Conservation (phyloP, 2,888 invertebrate species). For the Dioctria rufipes region DNA sequence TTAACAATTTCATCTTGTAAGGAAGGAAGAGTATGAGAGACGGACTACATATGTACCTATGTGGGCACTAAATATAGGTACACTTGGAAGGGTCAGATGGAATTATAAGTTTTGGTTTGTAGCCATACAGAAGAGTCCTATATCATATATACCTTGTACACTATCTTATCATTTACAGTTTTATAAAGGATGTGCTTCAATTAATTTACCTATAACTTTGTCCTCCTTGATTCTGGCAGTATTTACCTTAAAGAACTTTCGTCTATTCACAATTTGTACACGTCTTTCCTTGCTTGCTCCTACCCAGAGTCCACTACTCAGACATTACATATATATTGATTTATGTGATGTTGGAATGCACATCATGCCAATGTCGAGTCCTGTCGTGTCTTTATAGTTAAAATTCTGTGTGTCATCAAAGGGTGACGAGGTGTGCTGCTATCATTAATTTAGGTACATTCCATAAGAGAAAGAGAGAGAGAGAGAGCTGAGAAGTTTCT, state of each 20-base stretch:
- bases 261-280: not conserved
- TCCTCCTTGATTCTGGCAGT: not conserved
- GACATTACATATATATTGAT: not conserved
- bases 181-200: not conserved
- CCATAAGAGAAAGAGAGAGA: too few relatives aligned
- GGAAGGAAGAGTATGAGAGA: not conserved
- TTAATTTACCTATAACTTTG: not conserved
- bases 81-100: too few relatives aligned
- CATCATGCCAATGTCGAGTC: not conserved
- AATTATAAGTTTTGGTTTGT: not conserved
- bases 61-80: too few relatives aligned
- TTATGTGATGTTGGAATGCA: not conserved
- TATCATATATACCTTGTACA: too few relatives aligned
- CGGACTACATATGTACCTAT: too few relatives aligned
- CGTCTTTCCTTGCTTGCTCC: too few relatives aligned
- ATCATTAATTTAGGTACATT: not conserved
- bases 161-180: too few relatives aligned
- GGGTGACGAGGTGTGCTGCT: not conserved
- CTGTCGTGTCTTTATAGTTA: not conserved
- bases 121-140: not conserved
- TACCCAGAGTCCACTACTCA: not conserved
- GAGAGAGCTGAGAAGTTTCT: not conserved
- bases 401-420: conserved; percentile 9
- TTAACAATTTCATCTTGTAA: conserved; percentile 3
- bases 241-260: not conserved